Percentiles rank a stretch among this genome's conserved stretches.
Evolutionary conservation across 2,888 invertebrate genomes (phyloP).

Genomic region (Nymphalis c-album): DNA sequence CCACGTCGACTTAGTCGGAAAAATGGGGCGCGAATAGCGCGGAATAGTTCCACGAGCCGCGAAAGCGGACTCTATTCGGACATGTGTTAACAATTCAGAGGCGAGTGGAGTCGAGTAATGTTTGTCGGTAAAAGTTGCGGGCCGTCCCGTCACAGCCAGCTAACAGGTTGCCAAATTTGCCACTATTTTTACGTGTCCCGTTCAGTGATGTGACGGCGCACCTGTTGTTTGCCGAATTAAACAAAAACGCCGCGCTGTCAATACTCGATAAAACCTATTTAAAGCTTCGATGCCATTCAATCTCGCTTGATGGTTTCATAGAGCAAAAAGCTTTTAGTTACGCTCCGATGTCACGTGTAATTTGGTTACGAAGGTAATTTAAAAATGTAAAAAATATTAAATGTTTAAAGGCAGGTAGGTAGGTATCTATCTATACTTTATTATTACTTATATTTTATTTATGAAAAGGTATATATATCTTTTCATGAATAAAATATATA

Average conservation of each 20-base stretch:
- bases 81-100: slow-evolving; percentile 54
- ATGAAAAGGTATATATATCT: no score
- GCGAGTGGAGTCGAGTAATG: slow-evolving; percentile 47
- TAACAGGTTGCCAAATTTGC: slow-evolving; percentile 78
- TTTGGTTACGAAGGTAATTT: neutral
- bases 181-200: slow-evolving; percentile 77
- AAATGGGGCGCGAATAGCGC: slow-evolving; percentile 22
- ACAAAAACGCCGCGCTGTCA: slow-evolving; percentile 37
- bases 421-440: no score
- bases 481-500: neutral
- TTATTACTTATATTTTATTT: no score
- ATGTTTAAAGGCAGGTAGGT: neutral
- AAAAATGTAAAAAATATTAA: neutral
- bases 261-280: slow-evolving; percentile 38
- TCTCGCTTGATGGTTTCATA: slow-evolving; percentile 22
- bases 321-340: neutral
- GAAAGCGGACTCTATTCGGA: slow-evolving; percentile 43
- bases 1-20: slow-evolving; percentile 14
- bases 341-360: neutral
- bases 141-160: slow-evolving; percentile 45
- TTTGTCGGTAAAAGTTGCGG: slow-evolving; percentile 58
- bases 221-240: slow-evolving; percentile 64
- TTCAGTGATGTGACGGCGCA: slow-evolving; percentile 69
- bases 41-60: slow-evolving; percentile 23
- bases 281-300: slow-evolving; percentile 32